Conservation (phyloP, 2,888 invertebrate species). For the Aphidius colemani region DNA sequence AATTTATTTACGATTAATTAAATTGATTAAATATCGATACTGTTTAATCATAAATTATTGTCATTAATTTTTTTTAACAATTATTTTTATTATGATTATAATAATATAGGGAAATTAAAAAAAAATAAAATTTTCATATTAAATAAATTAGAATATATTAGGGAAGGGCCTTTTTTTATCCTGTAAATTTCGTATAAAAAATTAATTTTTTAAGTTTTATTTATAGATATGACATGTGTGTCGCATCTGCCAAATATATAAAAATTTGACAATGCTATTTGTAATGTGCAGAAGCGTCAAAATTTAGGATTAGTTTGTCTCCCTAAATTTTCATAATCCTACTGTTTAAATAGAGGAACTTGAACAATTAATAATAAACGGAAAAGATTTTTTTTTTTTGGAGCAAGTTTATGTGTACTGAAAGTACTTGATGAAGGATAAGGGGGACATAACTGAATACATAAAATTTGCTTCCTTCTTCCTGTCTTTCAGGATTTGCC, state of each 20-base stretch:
- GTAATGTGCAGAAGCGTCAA: slow-evolving; percentile 25
- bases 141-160: too few relatives aligned
- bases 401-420: background rate
- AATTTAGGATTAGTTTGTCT: slow-evolving; percentile 28
- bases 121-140: too few relatives aligned
- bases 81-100: too few relatives aligned
- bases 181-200: too few relatives aligned
- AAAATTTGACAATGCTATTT: slow-evolving; percentile 8
- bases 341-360: slow-evolving; percentile 54
- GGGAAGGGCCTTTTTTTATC: too few relatives aligned
- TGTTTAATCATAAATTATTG: too few relatives aligned
- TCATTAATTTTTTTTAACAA: too few relatives aligned
- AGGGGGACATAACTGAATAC: slow-evolving; percentile 30
- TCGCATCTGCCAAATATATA: background rate
- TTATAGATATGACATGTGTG: too few relatives aligned
- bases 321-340: slow-evolving; percentile 50
- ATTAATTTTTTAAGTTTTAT: too few relatives aligned
- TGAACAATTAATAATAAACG: slow-evolving; percentile 55
- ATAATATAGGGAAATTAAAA: too few relatives aligned
- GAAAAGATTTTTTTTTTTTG: slow-evolving; percentile 12
- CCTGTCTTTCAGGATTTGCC: slow-evolving; percentile 19
- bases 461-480: slow-evolving; percentile 15
- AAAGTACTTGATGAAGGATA: background rate
- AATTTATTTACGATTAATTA: too few relatives aligned
- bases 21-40: too few relatives aligned